Evolutionary conservation across 1,140 invertebrate species (phyloP).

Genomic region (Solen grandis): DNA sequence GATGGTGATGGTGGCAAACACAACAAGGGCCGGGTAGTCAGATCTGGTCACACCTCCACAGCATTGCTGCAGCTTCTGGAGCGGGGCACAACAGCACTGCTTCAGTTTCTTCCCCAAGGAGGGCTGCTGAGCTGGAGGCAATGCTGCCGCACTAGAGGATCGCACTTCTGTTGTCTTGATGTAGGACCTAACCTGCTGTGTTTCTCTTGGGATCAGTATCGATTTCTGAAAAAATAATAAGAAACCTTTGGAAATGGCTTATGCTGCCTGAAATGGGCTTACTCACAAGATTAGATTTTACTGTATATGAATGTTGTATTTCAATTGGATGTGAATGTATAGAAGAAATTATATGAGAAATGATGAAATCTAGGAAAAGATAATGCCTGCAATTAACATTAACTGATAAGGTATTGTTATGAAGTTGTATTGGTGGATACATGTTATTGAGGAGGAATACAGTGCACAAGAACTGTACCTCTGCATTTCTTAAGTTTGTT

Average conservation of each 20-base stretch:
- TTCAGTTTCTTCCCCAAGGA: too few relatives aligned
- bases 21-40: constrained; percentile 46
- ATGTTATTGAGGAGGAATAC: too few relatives aligned
- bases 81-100: not conserved
- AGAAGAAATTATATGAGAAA: not conserved
- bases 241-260: too few relatives aligned
- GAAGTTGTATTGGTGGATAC: too few relatives aligned
- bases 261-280: not conserved
- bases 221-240: constrained; percentile 18
- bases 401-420: too few relatives aligned
- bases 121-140: not conserved
- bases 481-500: too few relatives aligned
- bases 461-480: too few relatives aligned
- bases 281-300: not conserved
- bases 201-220: not conserved
- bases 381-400: not conserved
- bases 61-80: not conserved
- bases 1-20: constrained; percentile 38
- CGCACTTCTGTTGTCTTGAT: constrained; percentile 10
- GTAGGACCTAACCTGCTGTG: not conserved
- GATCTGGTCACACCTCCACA: not conserved
- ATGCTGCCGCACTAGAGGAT: not conserved
- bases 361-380: not conserved
- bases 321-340: not conserved
- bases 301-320: not conserved